Conservation (phyloP, 2,797 vertebrate genomes). For the Thaleichthys pacificus region DNA sequence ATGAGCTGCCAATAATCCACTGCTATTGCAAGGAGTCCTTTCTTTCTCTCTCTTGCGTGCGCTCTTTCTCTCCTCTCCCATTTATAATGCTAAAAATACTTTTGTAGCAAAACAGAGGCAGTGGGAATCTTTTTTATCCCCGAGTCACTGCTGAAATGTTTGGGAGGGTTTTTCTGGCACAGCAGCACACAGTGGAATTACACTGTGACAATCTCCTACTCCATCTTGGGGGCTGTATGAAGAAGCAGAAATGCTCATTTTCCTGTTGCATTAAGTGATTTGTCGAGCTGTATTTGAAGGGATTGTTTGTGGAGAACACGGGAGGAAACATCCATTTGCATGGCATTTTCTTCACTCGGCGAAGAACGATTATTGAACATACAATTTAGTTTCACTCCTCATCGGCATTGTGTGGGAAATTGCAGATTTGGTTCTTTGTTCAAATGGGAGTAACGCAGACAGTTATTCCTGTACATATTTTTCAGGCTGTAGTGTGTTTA, state of each 20-base stretch:
- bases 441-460: conserved; percentile 41
- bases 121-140: conserved; percentile 41
- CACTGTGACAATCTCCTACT: conserved; percentile 65
- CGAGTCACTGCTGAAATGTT: conserved; percentile 64
- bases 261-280: conserved; percentile 64
- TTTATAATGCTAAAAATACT: conserved; percentile 70
- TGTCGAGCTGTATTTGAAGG: conserved; percentile 55
- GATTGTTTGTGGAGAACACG: conserved; percentile 49
- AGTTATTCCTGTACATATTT: conserved; percentile 38
- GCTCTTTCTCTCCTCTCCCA: no score
- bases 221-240: conserved; percentile 56
- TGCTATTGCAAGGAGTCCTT: conserved; percentile 46
- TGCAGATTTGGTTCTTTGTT: conserved; percentile 38
- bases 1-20: conserved; percentile 67
- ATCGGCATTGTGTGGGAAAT: conserved; percentile 46
- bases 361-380: conserved; percentile 25
- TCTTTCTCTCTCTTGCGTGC: conserved; percentile 18
- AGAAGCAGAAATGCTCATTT: conserved; percentile 60
- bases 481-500: conserved; percentile 39
- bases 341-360: conserved; percentile 53
- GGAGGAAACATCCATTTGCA: conserved; percentile 59
- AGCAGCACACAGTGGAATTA: conserved; percentile 63
- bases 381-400: conserved; percentile 27
- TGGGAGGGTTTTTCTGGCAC: conserved; percentile 51
- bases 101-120: conserved; percentile 52